Percentiles rank a stretch among this genome's conserved stretches.
phyloP scores from a whole-genome alignment of 2,797 vertebrate species.

The Microctenopoma lineatum region DNA sequence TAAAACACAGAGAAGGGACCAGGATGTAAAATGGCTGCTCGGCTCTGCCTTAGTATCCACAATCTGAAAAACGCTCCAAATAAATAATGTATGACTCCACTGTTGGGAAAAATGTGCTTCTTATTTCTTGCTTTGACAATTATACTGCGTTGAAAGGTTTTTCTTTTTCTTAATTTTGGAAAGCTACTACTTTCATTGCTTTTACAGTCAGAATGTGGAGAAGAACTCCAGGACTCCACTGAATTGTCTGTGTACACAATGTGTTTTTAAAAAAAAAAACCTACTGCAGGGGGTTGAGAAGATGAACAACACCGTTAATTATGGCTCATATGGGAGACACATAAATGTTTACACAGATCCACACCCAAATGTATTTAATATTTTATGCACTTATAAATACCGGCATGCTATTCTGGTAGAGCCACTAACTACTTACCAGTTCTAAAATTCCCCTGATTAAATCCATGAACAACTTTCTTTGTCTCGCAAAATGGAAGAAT shows the following conservation, averaged over 20 bases:
- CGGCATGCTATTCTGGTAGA: neutral
- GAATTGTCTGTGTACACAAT: constrained; percentile 4
- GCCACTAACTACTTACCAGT: neutral
- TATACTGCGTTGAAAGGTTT: constrained; percentile 66
- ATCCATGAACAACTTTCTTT: neutral
- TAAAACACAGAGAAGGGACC: constrained; percentile 78
- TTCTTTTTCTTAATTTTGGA: constrained; percentile 52
- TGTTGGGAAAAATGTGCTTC: constrained; percentile 67
- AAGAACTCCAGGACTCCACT: constrained; percentile 14
- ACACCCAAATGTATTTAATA: constrained; percentile 21
- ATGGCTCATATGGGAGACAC: constrained; percentile 6
- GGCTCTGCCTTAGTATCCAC: constrained; percentile 70
- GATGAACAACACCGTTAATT: constrained; percentile 11
- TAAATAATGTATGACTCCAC: constrained; percentile 76
- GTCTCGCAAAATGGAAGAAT: neutral
- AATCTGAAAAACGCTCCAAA: constrained; percentile 76
- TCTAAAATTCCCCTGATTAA: constrained; percentile 1
- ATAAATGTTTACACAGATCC: constrained; percentile 16
- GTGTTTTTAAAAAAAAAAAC: constrained; percentile 6
- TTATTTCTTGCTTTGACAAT: constrained; percentile 75
- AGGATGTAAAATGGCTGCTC: constrained; percentile 78
- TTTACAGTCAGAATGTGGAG: constrained; percentile 30
- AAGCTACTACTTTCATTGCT: constrained; percentile 46
- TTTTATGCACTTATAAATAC: constrained; percentile 4
- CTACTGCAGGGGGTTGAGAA: constrained; percentile 5